Evolutionary conservation across 2,797 vertebrate genomes (phyloP).

Genomic region (Coilia nasus): DNA sequence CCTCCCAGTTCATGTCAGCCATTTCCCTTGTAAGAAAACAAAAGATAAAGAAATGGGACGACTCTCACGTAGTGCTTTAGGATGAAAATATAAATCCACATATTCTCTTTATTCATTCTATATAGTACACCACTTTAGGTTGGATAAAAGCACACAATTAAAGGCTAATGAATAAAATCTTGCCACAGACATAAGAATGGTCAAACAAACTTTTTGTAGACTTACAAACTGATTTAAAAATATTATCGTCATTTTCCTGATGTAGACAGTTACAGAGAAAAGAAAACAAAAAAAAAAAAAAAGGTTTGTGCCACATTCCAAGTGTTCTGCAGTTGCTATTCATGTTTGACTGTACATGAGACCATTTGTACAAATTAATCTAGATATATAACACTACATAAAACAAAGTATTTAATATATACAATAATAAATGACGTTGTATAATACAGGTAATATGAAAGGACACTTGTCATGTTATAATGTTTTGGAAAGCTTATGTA

Average conservation of each 20-base stretch:
- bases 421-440: slow-evolving; percentile 98
- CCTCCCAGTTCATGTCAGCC: not conserved
- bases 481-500: slow-evolving; percentile 79
- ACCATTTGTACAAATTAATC: slow-evolving; percentile 99
- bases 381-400: slow-evolving; percentile 96
- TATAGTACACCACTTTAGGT: slow-evolving; percentile 89
- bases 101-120: slow-evolving; percentile 90
- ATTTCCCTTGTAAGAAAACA: not conserved
- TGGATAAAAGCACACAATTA: slow-evolving; percentile 86
- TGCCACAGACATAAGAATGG: slow-evolving; percentile 81
- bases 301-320: slow-evolving; percentile 88
- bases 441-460: slow-evolving; percentile 94
- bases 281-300: slow-evolving; percentile 71
- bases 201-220: slow-evolving; percentile 73
- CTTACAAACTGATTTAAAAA: slow-evolving; percentile 85
- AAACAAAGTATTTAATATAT: slow-evolving; percentile 99
- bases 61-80: slow-evolving; percentile 73
- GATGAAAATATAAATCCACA: slow-evolving; percentile 88
- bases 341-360: slow-evolving; percentile 96
- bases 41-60: slow-evolving; percentile 50
- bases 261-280: slow-evolving; percentile 77
- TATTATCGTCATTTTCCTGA: slow-evolving; percentile 78
- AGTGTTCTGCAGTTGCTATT: slow-evolving; percentile 86
- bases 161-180: slow-evolving; percentile 82
- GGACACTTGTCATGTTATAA: slow-evolving; percentile 92